Evolutionary conservation across 2,113 vertebrate species (phyloP).

Genomic region (Onychostruthus taczanowskii): DNA sequence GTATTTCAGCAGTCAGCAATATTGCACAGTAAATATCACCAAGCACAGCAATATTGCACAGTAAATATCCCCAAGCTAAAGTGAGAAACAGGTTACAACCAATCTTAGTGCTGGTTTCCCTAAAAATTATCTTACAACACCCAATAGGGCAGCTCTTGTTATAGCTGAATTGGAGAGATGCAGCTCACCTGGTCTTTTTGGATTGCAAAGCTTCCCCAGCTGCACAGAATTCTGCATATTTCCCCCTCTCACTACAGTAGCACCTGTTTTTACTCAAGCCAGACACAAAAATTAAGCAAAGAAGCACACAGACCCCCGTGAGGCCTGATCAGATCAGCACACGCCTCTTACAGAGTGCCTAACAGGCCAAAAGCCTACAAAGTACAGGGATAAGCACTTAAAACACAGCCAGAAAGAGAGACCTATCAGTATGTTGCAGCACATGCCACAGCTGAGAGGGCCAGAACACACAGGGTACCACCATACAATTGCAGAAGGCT

Average conservation of each 20-base stretch:
- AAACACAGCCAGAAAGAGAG: neutral
- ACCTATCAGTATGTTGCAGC: fast-evolving
- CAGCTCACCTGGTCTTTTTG: neutral
- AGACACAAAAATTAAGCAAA: neutral
- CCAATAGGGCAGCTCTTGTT: neutral
- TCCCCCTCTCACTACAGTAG: neutral
- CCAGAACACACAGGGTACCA: neutral
- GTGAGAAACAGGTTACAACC: neutral
- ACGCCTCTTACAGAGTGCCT: fast-evolving
- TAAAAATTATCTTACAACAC: neutral
- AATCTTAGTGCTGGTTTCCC: neutral
- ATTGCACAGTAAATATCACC: neutral
- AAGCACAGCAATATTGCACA: neutral
- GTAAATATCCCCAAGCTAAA: neutral
- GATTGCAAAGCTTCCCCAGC: neutral
- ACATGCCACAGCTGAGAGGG: neutral
- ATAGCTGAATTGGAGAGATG: neutral
- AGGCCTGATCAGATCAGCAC: neutral
- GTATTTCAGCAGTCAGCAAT: neutral
- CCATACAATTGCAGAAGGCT: neutral
- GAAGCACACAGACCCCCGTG: neutral
- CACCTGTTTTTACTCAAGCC: neutral
- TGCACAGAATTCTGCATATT: neutral
- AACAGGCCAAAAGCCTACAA: neutral
- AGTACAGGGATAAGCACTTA: neutral